Base-by-base conservation (phyloP, 2,797 vertebrate genomes). In the Sparus aurata region DNA sequence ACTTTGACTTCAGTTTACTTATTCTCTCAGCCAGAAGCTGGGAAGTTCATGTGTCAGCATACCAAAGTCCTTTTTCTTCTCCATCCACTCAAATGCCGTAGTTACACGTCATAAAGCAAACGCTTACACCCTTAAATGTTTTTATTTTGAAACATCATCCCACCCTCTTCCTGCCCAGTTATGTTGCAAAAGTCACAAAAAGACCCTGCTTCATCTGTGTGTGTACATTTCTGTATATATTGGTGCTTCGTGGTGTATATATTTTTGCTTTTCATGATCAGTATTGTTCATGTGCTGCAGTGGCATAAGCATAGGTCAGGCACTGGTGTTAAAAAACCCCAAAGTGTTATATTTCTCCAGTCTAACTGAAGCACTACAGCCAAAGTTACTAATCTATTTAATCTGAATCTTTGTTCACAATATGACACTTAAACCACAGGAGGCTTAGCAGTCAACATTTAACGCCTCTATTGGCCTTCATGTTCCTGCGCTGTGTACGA, bases 191-290 rank as follows among this genome's bases (percentile, higher is more conserved):
- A 55, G n/a, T 73, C 4, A 27, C 8, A 4, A 77, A 79, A 62
- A 22, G 59, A 50, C 53, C 63, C 47, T 16, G 6, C 69, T 53
- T 87, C 66, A 55, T 68, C 46, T 38, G 52, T 53, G 67, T 50
- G 72, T 87, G 75, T 83, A 84, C 38, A 71, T 87, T 74, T 91
- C 16, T 93, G 90, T 93, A 92, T 93, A 95, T 95, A 89, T 94
- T 87, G 86, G 84, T 85, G 81, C 90, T 85, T 82, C 82, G 73
- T 90, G 88, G 73, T 95, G 94, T 95, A 92, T 90, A 95, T 94
- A 93, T 92, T 92, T 90, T 89, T 87, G 81, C 86, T 87, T 91
- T 61, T 86, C 60, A 52, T 83, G 23, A 85, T 90, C 85, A 84
- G 83, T 85, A 66, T 84, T 77, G 75, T 90, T 86, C 65, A 60